Percentiles rank a stretch among this genome's conserved stretches.
phyloP scores from a whole-genome alignment of 37 sponge, comb jelly and placozoan genomes.

The Bolinopsis microptera region DNA sequence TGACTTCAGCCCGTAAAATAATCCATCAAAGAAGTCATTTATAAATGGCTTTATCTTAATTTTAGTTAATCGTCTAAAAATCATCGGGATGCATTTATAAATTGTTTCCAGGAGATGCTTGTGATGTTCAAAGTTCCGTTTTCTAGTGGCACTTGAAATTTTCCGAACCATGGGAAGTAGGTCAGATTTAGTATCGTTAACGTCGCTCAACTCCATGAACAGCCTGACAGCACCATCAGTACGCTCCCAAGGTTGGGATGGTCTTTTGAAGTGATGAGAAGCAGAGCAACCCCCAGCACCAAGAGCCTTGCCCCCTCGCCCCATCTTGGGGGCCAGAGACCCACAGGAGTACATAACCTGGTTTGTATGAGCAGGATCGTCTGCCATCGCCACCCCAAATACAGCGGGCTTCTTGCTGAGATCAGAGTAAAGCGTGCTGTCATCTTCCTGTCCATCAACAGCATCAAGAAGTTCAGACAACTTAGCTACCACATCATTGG shows the following conservation, averaged over 20 bases:
- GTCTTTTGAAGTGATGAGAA: conserved; percentile 74
- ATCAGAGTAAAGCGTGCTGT: conserved; percentile 69
- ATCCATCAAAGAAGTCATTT: conserved; percentile 60
- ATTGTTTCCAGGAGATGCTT: conserved; percentile 74
- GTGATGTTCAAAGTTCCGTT: conserved; percentile 82
- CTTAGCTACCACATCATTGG: neutral
- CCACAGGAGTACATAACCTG: conserved; percentile 95
- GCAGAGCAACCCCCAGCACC: conserved; percentile 75
- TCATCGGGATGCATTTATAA: conserved; percentile 70
- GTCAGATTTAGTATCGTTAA: neutral
- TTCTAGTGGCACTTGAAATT: conserved; percentile 70
- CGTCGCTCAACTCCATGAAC: conserved; percentile 73
- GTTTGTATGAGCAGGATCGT: conserved; percentile 27
- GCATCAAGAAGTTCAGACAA: conserved; percentile 70
- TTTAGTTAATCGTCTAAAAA: conserved; percentile 64
- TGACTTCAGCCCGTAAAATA: conserved; percentile 57
- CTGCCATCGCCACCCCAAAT: conserved; percentile 82
- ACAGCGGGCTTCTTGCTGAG: conserved; percentile 73
- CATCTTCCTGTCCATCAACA: conserved; percentile 66
- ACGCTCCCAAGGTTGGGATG: conserved; percentile 92
- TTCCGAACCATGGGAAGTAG: conserved; percentile 71
- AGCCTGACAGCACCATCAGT: conserved; percentile 79
- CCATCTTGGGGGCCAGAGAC: conserved; percentile 92
- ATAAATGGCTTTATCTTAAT: conserved; percentile 59
- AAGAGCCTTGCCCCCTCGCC: conserved; percentile 69